Conservation (phyloP, 2,888 invertebrate genomes). For the Epistrophella euchroma region DNA sequence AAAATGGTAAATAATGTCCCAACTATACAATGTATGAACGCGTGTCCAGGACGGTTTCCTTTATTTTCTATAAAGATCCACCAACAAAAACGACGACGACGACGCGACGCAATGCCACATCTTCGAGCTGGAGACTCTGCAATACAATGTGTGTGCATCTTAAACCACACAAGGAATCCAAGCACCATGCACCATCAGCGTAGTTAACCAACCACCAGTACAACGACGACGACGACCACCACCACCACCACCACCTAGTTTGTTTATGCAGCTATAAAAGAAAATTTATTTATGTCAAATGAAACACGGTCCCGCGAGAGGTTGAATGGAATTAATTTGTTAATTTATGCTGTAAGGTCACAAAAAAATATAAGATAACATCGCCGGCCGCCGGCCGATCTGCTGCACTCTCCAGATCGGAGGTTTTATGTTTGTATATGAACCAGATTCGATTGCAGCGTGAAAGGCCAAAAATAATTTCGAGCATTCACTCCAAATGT, state of each 20-base stretch:
- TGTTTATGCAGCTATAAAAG: slow-evolving; percentile 28
- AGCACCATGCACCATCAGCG: background rate
- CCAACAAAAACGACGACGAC: too few species aligned
- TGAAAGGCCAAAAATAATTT: slow-evolving; percentile 26
- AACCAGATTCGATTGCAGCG: slow-evolving; percentile 18
- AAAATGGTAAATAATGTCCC: slow-evolving; percentile 27
- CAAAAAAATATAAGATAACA: slow-evolving; percentile 27
- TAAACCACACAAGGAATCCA: slow-evolving; percentile 14
- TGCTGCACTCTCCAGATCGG: background rate
- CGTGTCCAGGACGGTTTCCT: background rate
- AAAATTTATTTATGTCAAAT: slow-evolving; percentile 76
- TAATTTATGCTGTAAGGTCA: slow-evolving; percentile 72
- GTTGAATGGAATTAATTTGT: slow-evolving; percentile 74
- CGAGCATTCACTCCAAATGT: slow-evolving; percentile 24
- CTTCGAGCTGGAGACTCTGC: background rate
- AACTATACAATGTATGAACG: background rate
- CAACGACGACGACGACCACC: background rate
- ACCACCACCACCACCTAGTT: background rate
- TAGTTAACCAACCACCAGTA: background rate
- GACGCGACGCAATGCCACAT: background rate
- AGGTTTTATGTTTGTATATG: background rate
- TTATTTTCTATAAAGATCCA: slow-evolving; percentile 22
- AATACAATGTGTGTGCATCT: background rate
- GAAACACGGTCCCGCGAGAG: slow-evolving; percentile 67
- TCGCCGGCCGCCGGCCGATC: background rate